Evolutionary conservation across 2,888 invertebrate genomes (phyloP).

Genomic region (Rhagium mordax): DNA sequence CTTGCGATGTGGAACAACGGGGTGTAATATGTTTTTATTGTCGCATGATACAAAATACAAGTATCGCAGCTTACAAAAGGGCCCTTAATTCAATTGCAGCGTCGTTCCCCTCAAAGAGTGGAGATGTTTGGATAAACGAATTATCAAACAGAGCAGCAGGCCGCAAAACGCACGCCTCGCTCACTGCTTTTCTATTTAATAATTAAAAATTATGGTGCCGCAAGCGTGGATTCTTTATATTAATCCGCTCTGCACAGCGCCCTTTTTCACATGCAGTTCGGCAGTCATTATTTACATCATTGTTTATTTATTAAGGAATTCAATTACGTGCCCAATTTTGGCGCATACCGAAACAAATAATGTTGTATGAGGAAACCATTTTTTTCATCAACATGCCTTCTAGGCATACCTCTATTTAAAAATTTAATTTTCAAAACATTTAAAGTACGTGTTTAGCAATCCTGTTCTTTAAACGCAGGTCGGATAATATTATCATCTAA

Average conservation of each 20-base stretch:
- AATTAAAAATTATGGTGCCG: slow-evolving; percentile 60
- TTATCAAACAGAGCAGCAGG: slow-evolving; percentile 60
- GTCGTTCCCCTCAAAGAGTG: slow-evolving; percentile 47
- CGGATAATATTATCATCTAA: neutral
- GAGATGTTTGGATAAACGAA: slow-evolving; percentile 65
- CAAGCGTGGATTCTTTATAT: slow-evolving; percentile 47
- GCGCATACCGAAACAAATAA: too few species aligned
- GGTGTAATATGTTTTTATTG: slow-evolving; percentile 57
- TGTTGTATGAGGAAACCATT: too few species aligned
- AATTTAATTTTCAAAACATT: too few species aligned
- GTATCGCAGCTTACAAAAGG: slow-evolving; percentile 47
- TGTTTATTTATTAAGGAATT: slow-evolving; percentile 8
- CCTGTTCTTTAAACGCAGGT: too few species aligned
- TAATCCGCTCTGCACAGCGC: slow-evolving; percentile 3
- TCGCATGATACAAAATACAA: slow-evolving; percentile 54
- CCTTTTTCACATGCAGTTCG: slow-evolving; percentile 3
- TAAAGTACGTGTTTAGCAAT: too few species aligned
- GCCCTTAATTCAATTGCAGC: slow-evolving; percentile 61
- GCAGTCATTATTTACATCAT: slow-evolving; percentile 31
- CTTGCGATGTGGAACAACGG: slow-evolving; percentile 25
- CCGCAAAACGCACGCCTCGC: slow-evolving; percentile 48
- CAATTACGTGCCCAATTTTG: neutral
- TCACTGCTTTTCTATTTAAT: slow-evolving; percentile 57
- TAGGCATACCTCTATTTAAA: too few species aligned
- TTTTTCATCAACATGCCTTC: too few species aligned